Evolutionary conservation across 2,113 vertebrate species (phyloP), one percentile per base, ranked within the genome.

Genomic region (Colaptes auratus): DNA sequence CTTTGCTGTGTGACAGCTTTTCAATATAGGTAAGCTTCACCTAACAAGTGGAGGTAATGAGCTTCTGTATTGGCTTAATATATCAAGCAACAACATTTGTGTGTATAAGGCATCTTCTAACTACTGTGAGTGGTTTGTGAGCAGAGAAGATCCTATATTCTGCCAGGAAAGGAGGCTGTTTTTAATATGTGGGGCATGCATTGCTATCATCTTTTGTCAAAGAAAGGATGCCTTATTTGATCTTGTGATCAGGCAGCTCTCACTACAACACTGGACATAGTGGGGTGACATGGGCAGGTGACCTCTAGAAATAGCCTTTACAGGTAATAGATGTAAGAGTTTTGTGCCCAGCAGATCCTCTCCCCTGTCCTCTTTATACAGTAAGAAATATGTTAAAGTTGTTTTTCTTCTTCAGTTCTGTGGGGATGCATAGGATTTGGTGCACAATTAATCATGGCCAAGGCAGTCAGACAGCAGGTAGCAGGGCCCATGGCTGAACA

Each of bases 51-150:
- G 86, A 83, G 69, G 92, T 93, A 95, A 95, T 90, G 93, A 96
- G 81, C 88, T 96, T 39, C 73, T 93, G 86, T 84, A 92, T 94
- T 94, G 93, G 86, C 66, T 94, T 93, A 93, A 95, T 95, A 69
- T 82, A 92, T 96, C 94, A 96, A 81, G 78, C 66, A 79, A 61
- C 70, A 92, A n/a, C 84, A 89, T 63, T 59, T 0, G 1, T 72
- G 69, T 2, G 25, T 73, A 93, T 94, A 93, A 89, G 90, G 64
- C 82, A 80, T 67, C 52, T 88, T 70, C 77, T 61, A 72, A 84
- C 50, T 81, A 18, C 59, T 1, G 3, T 35, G 77, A 90, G 90
- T n/a, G 24, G 73, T 82, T 90, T 70, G 86, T 70, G 44, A 93
- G 55, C 8, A 3, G 19, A n/a, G 82, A 16, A 88, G 92, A 95